A percentile compares a stretch with the other conserved stretches of the same genome.
These are phyloP conservation scores for Eufriesea mexicana DNA, from an alignment of 1,140 invertebrate species.

Conservation along the genomic window DNA sequence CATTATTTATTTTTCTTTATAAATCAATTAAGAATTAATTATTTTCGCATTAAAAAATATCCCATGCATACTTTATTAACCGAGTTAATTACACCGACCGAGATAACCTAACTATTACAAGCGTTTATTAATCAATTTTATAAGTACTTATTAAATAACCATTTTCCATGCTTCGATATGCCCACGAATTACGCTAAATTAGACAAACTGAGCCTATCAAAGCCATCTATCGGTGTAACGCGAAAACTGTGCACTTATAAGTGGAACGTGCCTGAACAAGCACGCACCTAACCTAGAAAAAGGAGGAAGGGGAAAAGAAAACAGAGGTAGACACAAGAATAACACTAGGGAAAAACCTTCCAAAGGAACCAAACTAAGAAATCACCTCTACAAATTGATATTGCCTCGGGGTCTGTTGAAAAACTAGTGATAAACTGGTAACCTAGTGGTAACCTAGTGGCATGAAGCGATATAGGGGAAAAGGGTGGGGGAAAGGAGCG, in stretches of 20 bases:
- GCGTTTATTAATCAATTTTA: too few species aligned
- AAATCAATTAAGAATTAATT: too few species aligned
- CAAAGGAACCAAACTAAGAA: background rate
- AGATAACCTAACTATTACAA: too few species aligned
- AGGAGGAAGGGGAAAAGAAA: background rate
- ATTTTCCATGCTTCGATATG: background rate
- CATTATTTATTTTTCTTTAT: too few species aligned
- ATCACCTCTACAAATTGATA: constrained; percentile 17
- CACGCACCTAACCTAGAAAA: background rate
- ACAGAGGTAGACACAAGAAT: background rate
- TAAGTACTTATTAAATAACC: background rate
- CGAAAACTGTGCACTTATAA: background rate
- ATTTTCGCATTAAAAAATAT: too few species aligned
- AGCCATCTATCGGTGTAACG: background rate
- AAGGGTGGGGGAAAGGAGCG: background rate
- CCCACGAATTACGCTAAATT: background rate
- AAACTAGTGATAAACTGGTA: background rate
- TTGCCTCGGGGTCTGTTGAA: background rate
- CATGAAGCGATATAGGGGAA: background rate
- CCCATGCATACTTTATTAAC: too few species aligned
- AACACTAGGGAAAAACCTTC: background rate
- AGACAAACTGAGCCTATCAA: background rate
- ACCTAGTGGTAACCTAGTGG: background rate
- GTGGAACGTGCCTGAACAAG: background rate
- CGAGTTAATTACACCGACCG: too few species aligned